phyloP scores from a whole-genome alignment of 2,888 invertebrate genomes.

The Microdon myrmicae region DNA sequence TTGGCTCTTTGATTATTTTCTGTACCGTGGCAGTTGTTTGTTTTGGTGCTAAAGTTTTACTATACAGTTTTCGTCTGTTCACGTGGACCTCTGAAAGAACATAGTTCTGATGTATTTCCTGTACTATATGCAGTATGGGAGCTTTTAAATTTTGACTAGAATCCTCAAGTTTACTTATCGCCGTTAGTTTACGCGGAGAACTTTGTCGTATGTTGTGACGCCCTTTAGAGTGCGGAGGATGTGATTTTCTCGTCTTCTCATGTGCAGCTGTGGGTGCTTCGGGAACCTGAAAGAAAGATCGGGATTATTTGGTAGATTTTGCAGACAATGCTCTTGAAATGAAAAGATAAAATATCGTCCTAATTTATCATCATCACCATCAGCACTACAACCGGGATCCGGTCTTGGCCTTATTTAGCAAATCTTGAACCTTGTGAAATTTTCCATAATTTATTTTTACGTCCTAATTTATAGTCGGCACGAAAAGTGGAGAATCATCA shows the following conservation, averaged over 20 bases:
- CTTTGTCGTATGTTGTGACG: constrained; percentile 6
- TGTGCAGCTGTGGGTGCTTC: constrained; percentile 8
- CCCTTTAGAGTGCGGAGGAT: constrained; percentile 16
- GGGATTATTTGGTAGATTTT: not conserved
- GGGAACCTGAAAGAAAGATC: constrained; percentile 22
- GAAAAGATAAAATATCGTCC: too few relatives aligned
- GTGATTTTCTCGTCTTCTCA: constrained; percentile 1
- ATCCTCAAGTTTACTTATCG: constrained; percentile 57
- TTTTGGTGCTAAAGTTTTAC: constrained; percentile 6
- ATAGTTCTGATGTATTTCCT: constrained; percentile 63
- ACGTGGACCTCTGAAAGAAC: constrained; percentile 65
- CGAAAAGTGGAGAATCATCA: too few relatives aligned
- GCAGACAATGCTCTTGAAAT: too few relatives aligned
- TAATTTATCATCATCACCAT: too few relatives aligned
- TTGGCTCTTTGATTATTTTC: constrained; percentile 9
- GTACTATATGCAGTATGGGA: constrained; percentile 65
- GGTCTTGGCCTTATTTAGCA: too few relatives aligned
- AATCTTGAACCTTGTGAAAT: too few relatives aligned
- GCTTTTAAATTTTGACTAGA: constrained; percentile 45
- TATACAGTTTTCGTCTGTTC: constrained; percentile 57
- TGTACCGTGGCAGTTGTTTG: constrained; percentile 11
- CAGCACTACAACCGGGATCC: too few relatives aligned
- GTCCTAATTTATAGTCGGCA: too few relatives aligned
- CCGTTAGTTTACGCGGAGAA: constrained; percentile 53
- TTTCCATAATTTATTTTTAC: too few relatives aligned